Evolutionary conservation across 1,140 invertebrate genomes (phyloP).

Genomic region (Reticulitermes speratus): DNA sequence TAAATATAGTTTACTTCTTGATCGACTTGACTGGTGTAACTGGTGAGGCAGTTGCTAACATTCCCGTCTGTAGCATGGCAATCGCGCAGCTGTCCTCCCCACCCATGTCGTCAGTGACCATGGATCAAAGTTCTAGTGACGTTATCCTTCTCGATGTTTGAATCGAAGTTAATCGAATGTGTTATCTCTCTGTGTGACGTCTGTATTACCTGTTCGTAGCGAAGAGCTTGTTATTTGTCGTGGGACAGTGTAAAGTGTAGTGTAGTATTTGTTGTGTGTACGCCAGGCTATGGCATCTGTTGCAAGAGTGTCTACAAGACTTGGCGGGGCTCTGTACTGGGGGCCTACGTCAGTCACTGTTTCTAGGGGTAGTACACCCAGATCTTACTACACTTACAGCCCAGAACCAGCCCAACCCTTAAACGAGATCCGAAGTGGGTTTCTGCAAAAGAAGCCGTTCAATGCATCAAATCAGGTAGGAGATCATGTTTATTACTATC

Average conservation of each 20-base stretch:
- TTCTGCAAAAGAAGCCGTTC: slow-evolving; percentile 47
- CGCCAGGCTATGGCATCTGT: slow-evolving; percentile 19
- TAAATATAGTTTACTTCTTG: not conserved
- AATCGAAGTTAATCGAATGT: too few relatives aligned
- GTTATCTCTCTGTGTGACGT: too few relatives aligned
- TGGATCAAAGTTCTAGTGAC: too few relatives aligned
- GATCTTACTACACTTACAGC: slow-evolving; percentile 29
- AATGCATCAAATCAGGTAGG: slow-evolving; percentile 35
- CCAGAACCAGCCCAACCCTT: slow-evolving; percentile 28
- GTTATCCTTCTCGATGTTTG: too few relatives aligned
- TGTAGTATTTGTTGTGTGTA: not conserved
- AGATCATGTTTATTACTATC: too few relatives aligned
- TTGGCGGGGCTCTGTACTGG: not conserved
- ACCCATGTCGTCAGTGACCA: not conserved
- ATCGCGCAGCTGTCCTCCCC: not conserved
- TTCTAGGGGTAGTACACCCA: slow-evolving; percentile 21
- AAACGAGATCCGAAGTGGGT: slow-evolving; percentile 46
- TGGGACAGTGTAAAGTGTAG: too few relatives aligned
- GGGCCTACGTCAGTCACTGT: slow-evolving; percentile 9
- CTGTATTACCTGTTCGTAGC: too few relatives aligned
- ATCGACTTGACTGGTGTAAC: not conserved
- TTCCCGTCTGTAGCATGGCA: not conserved
- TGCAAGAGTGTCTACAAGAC: not conserved
- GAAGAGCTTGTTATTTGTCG: too few relatives aligned
- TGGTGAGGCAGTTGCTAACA: not conserved